These are phyloP conservation scores for Numenius arquata DNA, from an alignment of 2,113 vertebrate species.

Conservation along the genomic window DNA sequence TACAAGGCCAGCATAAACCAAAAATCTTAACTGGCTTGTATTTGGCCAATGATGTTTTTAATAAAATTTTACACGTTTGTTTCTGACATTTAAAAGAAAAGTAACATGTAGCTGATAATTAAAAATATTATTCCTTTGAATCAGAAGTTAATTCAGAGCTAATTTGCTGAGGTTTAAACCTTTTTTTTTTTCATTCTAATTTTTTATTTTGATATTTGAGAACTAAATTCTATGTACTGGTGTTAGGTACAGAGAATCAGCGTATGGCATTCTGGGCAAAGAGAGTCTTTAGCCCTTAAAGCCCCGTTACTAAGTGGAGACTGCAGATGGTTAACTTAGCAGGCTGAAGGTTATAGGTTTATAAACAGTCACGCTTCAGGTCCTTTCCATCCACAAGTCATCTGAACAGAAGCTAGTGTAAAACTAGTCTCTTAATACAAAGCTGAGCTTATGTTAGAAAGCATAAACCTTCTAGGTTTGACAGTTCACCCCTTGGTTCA, in stretches of 20 bases:
- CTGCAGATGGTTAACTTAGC: constrained; percentile 18
- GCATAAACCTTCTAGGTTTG: background rate
- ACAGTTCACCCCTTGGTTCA: background rate
- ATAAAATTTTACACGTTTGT: background rate
- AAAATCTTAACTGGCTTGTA: background rate
- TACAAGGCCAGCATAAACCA: background rate
- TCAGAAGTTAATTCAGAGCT: background rate
- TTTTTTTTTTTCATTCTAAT: background rate
- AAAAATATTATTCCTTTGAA: background rate
- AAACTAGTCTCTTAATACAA: background rate
- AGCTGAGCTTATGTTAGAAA: background rate
- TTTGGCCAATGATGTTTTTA: background rate
- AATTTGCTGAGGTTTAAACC: background rate
- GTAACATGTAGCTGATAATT: background rate
- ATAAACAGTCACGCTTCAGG: background rate
- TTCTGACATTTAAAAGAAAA: background rate
- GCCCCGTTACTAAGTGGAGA: background rate
- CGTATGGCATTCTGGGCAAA: background rate
- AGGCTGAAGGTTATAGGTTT: background rate
- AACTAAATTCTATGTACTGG: background rate
- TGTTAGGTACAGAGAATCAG: background rate
- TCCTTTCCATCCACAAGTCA: background rate
- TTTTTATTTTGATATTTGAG: background rate
- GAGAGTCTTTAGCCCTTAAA: background rate
- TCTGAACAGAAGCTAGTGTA: background rate